Base-by-base conservation (phyloP, 92 coral and sea anemone genomes). In the Phenganax marumi region DNA sequence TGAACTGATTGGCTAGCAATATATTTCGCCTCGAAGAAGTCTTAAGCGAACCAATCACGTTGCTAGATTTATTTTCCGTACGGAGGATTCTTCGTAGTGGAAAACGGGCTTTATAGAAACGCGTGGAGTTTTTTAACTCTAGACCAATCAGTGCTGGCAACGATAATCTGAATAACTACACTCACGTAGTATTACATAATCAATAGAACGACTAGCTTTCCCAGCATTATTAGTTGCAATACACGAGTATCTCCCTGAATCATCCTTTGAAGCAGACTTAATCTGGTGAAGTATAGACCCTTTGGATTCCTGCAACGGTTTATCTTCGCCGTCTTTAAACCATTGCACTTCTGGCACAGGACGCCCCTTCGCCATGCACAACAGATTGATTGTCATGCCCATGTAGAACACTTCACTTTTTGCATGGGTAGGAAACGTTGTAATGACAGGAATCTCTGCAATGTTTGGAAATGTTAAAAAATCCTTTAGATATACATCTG, bases 201-300 rank as follows among this genome's bases (percentile, higher is more conserved):
- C 46, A 62, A 78, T 62, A 46, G 83, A 26, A 8, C 73, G 70
- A 18, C 5, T 61, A 12, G 58, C 73, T 50, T 62, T 78, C 47
- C 83, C 83, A 7, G 83, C 83, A 14, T 63, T 33, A n/a, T 78
- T 78, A 14, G 70, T 61, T 3, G 83, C 83, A 61, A 61, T 33
- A 24, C 83, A 78, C 47, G 83, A 39, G 14, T 78, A 78, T 78
- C 52, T 61, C 12, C 83, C 83, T 7, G 83, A 60, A 53, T 78
- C 83, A 18, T 78, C 66, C 8, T 78, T 63, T 21, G 83, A 78
- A 39, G 83, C 83, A 57, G 83, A 78, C 16, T 60, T 78, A 50
- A 78, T 78, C 10, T 78, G 65, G 68, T 78, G n/a, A 19, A 78
- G 71, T 22, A 63, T 78, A 10, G 83, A 61, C 48, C 83, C 83